Percentiles rank a stretch among this genome's conserved stretches.
These are phyloP conservation scores for Cathartes aura DNA, from an alignment of 2,113 vertebrate genomes.

Conservation along the genomic window DNA sequence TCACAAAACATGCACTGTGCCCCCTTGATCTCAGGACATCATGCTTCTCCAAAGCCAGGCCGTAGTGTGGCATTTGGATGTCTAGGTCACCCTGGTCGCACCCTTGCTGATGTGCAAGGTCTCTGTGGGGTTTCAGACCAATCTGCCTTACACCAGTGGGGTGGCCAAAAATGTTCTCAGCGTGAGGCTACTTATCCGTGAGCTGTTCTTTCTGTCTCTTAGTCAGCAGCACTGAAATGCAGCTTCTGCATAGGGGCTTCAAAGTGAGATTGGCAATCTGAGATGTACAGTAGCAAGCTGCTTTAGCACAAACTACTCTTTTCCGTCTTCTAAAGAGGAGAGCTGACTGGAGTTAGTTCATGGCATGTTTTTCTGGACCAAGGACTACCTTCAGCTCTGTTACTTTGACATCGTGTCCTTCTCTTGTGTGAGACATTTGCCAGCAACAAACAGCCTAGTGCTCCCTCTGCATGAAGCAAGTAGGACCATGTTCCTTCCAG, in stretches of 20 bases:
- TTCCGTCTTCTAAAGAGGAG: not conserved
- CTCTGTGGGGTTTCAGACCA: not conserved
- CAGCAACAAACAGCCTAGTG: not conserved
- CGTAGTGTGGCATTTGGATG: not conserved
- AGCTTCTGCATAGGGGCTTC: not conserved
- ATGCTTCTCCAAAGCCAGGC: not conserved
- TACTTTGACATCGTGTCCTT: not conserved
- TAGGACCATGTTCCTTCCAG: not conserved
- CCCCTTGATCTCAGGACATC: not conserved
- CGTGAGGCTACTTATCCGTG: fast-evolving
- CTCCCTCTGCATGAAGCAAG: not conserved
- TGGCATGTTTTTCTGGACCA: not conserved
- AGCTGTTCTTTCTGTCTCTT: not conserved
- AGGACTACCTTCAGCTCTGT: not conserved
- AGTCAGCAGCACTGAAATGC: not conserved
- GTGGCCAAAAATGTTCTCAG: not conserved
- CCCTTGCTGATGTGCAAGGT: not conserved
- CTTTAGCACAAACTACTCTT: not conserved
- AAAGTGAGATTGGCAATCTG: not conserved
- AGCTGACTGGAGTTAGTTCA: not conserved
- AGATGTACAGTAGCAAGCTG: not conserved
- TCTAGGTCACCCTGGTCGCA: not conserved
- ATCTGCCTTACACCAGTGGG: not conserved
- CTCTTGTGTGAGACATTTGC: not conserved
- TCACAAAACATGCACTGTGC: not conserved